phyloP scores from a whole-genome alignment of 2,113 vertebrate species.

The Naja naja region DNA sequence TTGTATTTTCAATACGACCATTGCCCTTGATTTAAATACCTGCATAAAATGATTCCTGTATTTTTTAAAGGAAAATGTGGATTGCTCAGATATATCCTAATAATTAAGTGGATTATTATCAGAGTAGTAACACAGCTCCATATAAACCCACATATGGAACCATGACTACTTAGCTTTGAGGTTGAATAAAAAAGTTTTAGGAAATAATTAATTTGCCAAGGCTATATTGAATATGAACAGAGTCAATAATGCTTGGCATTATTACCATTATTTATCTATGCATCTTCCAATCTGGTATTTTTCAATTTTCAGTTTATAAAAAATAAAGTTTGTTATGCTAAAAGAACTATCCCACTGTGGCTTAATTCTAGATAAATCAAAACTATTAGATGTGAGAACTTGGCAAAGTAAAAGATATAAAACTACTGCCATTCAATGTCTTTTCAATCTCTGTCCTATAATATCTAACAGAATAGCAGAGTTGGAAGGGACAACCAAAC shows the following conservation, averaged over 20 bases:
- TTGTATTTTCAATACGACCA: slow-evolving; percentile 22
- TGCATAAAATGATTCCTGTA: slow-evolving; percentile 13
- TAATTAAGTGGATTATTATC: not conserved
- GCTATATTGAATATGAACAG: not conserved
- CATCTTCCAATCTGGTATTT: not conserved
- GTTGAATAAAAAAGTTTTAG: not conserved
- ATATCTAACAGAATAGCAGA: not conserved
- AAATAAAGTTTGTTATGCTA: not conserved
- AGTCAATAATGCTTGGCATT: not conserved
- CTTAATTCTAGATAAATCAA: not conserved
- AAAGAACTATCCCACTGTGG: not conserved
- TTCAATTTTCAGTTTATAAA: not conserved
- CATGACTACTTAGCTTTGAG: not conserved
- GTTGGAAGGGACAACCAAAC: not conserved
- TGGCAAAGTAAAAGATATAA: not conserved
- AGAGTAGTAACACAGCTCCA: not conserved
- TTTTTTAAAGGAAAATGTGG: not conserved
- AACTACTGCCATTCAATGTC: not conserved
- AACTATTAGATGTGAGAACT: not conserved
- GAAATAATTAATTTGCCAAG: not conserved
- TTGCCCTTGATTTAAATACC: slow-evolving; percentile 32
- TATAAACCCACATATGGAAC: not conserved
- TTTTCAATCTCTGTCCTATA: not conserved
- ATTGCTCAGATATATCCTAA: not conserved
- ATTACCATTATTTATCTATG: not conserved